A percentile compares a stretch with the other conserved stretches of the same genome.
These are phyloP conservation scores for Drosophila sulfurigaster DNA, from an alignment of 1,140 invertebrate genomes.

Conservation along the genomic window DNA sequence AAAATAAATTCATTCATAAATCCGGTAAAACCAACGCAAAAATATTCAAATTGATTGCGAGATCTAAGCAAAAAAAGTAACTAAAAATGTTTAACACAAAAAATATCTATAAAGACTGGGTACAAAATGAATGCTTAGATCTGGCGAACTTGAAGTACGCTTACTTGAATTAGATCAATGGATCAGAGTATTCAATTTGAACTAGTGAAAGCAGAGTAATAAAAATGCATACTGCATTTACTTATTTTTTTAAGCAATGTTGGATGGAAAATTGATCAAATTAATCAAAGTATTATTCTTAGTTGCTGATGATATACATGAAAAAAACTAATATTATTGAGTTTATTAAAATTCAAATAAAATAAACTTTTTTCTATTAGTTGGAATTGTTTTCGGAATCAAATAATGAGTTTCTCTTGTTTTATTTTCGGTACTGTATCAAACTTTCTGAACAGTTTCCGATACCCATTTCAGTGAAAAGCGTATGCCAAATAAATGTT, in stretches of 20 bases:
- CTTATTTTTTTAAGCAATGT: too few species aligned
- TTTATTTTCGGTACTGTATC: neutral
- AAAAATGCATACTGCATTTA: neutral
- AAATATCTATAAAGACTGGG: constrained; percentile 12
- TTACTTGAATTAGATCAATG: neutral
- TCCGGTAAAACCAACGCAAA: constrained; percentile 83
- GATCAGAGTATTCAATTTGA: neutral
- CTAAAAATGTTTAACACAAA: constrained; percentile 45
- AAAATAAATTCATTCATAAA: constrained; percentile 84
- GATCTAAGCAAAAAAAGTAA: constrained; percentile 61
- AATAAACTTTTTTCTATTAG: too few species aligned
- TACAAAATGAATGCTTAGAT: neutral
- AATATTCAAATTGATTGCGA: constrained; percentile 80
- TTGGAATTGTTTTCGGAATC: neutral
- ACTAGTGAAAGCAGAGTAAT: neutral
- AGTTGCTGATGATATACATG: too few species aligned
- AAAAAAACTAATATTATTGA: too few species aligned
- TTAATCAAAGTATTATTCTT: too few species aligned
- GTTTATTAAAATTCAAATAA: too few species aligned
- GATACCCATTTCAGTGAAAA: neutral
- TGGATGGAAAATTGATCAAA: too few species aligned
- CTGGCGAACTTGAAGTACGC: constrained; percentile 9
- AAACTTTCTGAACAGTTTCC: neutral
- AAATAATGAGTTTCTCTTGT: neutral
- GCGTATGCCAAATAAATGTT: constrained; percentile 54